Percentiles rank a stretch among this genome's conserved stretches.
Conservation (phyloP, 2,797 vertebrate species). For the Girardinus metallicus region DNA sequence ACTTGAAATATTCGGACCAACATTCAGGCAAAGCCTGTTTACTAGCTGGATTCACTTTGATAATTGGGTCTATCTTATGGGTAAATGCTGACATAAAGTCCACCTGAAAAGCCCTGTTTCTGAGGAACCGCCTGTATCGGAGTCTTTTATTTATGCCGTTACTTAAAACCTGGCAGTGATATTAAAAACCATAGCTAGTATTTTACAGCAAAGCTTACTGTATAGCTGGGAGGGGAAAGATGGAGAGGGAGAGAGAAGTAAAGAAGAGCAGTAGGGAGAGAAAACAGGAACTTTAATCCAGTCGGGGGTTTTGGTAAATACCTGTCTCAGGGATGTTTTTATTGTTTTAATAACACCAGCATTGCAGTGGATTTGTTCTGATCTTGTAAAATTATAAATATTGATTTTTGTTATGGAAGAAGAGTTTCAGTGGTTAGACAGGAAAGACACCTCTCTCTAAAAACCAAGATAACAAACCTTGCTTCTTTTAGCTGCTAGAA, state of each 20-base stretch:
- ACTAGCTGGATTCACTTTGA: constrained; percentile 31
- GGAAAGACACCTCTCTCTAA: constrained; percentile 28
- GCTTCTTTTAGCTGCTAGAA: constrained; percentile 58
- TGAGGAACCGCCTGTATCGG: constrained; percentile 30
- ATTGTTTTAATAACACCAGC: constrained; percentile 82
- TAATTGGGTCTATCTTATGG: constrained; percentile 24
- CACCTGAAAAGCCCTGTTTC: neutral
- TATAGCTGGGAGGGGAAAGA: constrained; percentile 46
- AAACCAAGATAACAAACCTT: constrained; percentile 53
- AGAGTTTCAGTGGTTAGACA: constrained; percentile 19
- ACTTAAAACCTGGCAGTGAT: constrained; percentile 69
- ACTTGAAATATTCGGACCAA: constrained; percentile 2
- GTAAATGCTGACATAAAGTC: constrained; percentile 6
- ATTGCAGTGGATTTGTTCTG: constrained; percentile 75
- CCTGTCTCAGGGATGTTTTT: constrained; percentile 76
- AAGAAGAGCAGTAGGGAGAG: constrained; percentile 26
- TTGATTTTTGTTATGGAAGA: constrained; percentile 77
- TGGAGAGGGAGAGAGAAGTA: constrained; percentile 8
- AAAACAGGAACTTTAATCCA: constrained; percentile 70
- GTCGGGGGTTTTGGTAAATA: constrained; percentile 72
- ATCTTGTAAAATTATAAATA: constrained; percentile 84
- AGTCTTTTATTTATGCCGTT: constrained; percentile 69
- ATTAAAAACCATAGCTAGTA: constrained; percentile 60
- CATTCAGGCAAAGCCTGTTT: constrained; percentile 42
- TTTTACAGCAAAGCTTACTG: constrained; percentile 73